Base-by-base conservation (phyloP, 92 coral and sea anemone genomes). In the Palythoa caribaeorum region DNA sequence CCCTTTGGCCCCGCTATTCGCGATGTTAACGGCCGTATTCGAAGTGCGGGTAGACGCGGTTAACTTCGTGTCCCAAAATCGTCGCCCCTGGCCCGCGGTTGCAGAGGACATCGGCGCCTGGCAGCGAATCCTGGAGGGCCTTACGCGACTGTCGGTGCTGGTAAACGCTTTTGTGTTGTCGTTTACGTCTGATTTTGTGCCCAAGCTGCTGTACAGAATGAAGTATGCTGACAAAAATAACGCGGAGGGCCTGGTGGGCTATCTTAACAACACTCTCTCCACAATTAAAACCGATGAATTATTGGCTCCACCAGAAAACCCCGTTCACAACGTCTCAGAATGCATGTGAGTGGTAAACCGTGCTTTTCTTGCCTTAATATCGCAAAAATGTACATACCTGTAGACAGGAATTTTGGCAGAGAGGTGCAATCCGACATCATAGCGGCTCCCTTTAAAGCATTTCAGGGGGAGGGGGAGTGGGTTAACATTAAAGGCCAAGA, bases 51-150 rank as follows among this genome's bases (percentile, higher is more conserved):
- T 97, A 6, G 99, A 97, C 89, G 99, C 99, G 55, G 90, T 95
- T 83, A 97, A 95, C 93, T 97, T 97, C 75, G 88, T 97, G 40
- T 89, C 93, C 60, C 93, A 95, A 80, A 92, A 88, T 79, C 93
- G 98, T 6, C 97, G 99, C 8, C 98, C 98, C 14, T 93, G 94
- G 71, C 92, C 95, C 6, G 90, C 84, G 53, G 91, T 94, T 47
- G 99, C 98, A 1, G 99, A 95, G 73, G 99, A 97, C 73, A 95
- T 92, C 20, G 98, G 98, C 21, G 98, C 96, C 44, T 95, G 98
- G 98, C 91, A 91, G 71, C 80, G 74, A 15, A 93, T 95, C 28
- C 57, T 95, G 35, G 93, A 90, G 55, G 79, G 68, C 6, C 93
- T 95, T 15, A 91, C 98, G 9, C 90, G 89, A 14, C 47, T 91